Conservation (phyloP, 1,140 invertebrate genomes). For the Metopolophium dirhodum region DNA sequence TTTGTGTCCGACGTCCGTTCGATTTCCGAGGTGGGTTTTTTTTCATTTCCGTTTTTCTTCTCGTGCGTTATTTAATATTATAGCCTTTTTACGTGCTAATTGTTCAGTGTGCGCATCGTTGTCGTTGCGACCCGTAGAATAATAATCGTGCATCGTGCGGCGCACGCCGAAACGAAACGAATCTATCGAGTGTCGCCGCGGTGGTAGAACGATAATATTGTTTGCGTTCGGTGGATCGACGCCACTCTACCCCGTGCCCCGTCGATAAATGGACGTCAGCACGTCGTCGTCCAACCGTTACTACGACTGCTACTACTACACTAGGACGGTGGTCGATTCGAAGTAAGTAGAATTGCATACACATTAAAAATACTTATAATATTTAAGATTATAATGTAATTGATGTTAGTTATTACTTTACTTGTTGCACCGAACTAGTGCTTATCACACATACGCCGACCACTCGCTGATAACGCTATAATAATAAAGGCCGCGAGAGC, state of each 20-base stretch:
- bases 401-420: neutral
- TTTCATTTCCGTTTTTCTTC: neutral
- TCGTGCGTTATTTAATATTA: neutral
- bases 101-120: neutral
- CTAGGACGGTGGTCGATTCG: constrained; percentile 5
- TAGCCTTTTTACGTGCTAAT: neutral
- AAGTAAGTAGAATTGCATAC: neutral
- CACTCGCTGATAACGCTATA: neutral
- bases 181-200: neutral
- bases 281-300: neutral
- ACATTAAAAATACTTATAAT: neutral
- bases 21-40: neutral
- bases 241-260: neutral
- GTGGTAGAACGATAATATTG: neutral
- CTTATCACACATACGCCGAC: constrained; percentile 1
- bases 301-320: neutral
- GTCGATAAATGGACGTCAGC: constrained; percentile 37
- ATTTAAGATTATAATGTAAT: neutral
- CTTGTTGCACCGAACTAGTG: constrained; percentile 10
- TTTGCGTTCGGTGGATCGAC: neutral
- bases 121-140: neutral
- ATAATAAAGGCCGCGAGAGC: neutral
- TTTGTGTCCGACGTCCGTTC: neutral
- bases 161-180: neutral
- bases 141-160: neutral